Evolutionary conservation across 2,797 vertebrate genomes (phyloP), one percentile per base, ranked within the genome.

Genomic region (Rhinogobio ventralis): DNA sequence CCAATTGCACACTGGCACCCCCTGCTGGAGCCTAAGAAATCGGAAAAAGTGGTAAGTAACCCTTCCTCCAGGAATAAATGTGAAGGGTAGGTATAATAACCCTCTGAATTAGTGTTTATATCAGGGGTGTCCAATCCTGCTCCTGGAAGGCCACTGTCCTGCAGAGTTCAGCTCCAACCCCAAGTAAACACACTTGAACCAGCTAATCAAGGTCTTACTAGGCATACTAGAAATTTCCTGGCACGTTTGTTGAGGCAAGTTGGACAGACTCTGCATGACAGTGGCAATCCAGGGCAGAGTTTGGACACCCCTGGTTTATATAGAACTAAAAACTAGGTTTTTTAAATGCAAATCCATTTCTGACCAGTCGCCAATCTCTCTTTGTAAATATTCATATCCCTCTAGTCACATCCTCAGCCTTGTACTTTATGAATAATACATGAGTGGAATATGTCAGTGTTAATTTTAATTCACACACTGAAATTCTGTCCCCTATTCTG

Each of bases 1-100:
- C 98, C 98, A 79, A 98, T 99, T n/a, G 97, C 98, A 3, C 98
- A 99, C 92, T 99, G 98, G 98, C 98, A 99, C 92, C 96, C 95
- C 53, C 93, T 99, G 89, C 95, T 96, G 95, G 98, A 99, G 95
- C 94, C 96, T 88, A 99, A 98, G 94, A 99, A 97, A 86, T 98
- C 98, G 68, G 97, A 98, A 94, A 99, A 99, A 91, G 97, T 99
- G 97, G 98, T 98, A 87, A 7, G 94, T 33, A 2, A 53, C 60
- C n/a, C 33, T 62, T 30, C 28, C 75, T 68, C 23, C 30, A 71
- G 49, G 20, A 42, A 64, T 42, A 19, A 62, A 45, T 55, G 30
- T 13, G 20, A 71, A 19, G n/a, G 19, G 46, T 51, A 46, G 46
- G 62, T 20, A 25, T 13, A 72, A 81, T 82, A 78, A 66, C 33